These are phyloP conservation scores for Pseudeuparius sepicola DNA, from an alignment of 2,888 invertebrate genomes.

Conservation along the genomic window DNA sequence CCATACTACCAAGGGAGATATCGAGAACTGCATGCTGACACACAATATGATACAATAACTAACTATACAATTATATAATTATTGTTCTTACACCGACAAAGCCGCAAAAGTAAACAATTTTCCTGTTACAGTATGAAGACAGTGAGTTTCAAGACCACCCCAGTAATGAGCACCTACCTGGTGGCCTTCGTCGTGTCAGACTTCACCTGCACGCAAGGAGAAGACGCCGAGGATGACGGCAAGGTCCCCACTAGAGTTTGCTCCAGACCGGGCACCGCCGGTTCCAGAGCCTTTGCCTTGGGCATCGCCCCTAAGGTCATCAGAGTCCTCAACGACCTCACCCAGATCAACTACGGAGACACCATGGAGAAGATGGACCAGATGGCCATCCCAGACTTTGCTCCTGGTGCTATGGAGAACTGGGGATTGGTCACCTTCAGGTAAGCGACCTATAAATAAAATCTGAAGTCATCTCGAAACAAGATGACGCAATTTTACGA, in stretches of 20 bases:
- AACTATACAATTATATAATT: no score
- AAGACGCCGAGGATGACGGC: slow-evolving; percentile 13
- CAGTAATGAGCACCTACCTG: slow-evolving; percentile 73
- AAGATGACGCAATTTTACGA: no score
- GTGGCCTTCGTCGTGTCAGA: slow-evolving; percentile 78
- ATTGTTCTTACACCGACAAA: no score
- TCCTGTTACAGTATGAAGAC: slow-evolving; percentile 10
- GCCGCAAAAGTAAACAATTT: not conserved
- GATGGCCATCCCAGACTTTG: slow-evolving; percentile 77
- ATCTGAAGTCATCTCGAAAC: no score
- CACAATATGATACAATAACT: no score
- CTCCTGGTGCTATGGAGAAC: slow-evolving; percentile 84
- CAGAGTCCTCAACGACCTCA: slow-evolving; percentile 21
- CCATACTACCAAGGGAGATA: no score
- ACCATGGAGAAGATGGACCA: slow-evolving; percentile 66
- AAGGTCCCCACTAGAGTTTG: slow-evolving; percentile 23
- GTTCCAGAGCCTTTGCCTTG: slow-evolving; percentile 20
- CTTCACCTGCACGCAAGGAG: slow-evolving; percentile 40
- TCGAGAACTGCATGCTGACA: no score
- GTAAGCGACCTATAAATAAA: slow-evolving; percentile 38
- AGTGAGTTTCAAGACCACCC: slow-evolving; percentile 37
- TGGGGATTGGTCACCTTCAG: slow-evolving; percentile 82
- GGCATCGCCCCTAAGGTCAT: slow-evolving; percentile 22
- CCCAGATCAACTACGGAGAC: slow-evolving; percentile 29
- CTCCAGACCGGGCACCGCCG: slow-evolving; percentile 20